Evolutionary conservation across 2,113 vertebrate species (phyloP).

Genomic region (Caracal caracal): DNA sequence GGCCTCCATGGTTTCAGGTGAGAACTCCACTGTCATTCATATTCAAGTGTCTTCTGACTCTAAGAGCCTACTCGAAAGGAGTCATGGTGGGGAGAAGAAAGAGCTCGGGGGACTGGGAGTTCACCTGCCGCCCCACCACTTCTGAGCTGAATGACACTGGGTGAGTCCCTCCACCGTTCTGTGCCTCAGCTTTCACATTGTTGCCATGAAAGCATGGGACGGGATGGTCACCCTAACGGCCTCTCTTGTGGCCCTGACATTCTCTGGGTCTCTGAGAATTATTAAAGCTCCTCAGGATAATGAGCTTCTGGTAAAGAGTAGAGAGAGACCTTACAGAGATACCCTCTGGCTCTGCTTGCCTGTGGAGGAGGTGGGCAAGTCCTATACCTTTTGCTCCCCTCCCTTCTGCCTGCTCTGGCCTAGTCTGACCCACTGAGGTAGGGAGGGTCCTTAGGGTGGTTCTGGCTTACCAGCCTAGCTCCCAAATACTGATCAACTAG

Average conservation of each 20-base stretch:
- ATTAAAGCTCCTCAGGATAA: background rate
- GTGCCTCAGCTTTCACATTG: background rate
- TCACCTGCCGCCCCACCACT: background rate
- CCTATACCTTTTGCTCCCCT: background rate
- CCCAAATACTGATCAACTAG: background rate
- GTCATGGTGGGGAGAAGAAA: background rate
- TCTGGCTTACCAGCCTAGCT: background rate
- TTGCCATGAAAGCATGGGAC: background rate
- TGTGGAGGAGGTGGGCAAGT: too few species aligned
- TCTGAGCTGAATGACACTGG: background rate
- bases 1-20: background rate
- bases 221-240: background rate
- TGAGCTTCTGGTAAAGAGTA: background rate
- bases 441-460: background rate
- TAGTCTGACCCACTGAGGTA: background rate
- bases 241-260: background rate
- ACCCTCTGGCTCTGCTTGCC: background rate
- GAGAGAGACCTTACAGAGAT: background rate
- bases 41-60: conserved; percentile 1
- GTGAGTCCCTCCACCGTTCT: background rate
- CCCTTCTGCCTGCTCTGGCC: background rate
- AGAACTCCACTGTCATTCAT: background rate
- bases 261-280: background rate
- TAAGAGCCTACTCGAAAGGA: background rate
- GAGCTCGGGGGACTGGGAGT: background rate